phyloP scores from a whole-genome alignment of 2,113 vertebrate species.

The Malurus cyaneus region DNA sequence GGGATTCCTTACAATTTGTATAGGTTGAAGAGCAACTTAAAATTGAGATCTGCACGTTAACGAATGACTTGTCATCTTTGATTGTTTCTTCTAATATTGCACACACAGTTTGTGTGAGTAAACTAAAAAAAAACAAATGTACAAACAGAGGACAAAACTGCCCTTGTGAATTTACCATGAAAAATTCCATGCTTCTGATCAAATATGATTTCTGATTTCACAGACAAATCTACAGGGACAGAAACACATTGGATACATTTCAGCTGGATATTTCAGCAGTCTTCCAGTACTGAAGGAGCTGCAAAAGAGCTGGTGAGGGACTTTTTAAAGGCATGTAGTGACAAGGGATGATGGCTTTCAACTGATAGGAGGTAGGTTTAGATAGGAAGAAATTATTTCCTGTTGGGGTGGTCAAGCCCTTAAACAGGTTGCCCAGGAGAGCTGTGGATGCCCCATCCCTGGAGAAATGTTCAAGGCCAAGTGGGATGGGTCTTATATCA shows the following conservation, averaged over 20 bases:
- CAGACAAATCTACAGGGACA: slow-evolving; percentile 35
- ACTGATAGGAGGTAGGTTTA: neutral
- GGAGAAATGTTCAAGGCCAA: neutral
- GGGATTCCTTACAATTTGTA: neutral
- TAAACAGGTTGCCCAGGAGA: neutral
- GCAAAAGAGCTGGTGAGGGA: neutral
- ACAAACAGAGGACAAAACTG: neutral
- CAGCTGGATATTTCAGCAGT: neutral
- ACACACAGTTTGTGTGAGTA: neutral
- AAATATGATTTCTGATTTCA: slow-evolving; percentile 26
- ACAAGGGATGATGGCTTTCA: neutral
- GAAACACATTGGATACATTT: neutral
- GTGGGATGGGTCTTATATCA: neutral
- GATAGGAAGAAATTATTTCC: neutral
- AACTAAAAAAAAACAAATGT: neutral
- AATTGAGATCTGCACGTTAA: neutral
- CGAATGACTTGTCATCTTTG: neutral
- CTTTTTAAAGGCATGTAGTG: neutral
- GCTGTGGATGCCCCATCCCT: neutral
- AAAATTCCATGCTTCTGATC: neutral
- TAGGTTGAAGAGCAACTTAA: neutral
- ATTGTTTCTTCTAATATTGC: neutral
- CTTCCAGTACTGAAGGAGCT: neutral
- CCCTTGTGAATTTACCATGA: slow-evolving; percentile 31
- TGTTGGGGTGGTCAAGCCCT: neutral